Evolutionary conservation across 2,888 invertebrate genomes (phyloP).

Genomic region (Hartigia nigra): DNA sequence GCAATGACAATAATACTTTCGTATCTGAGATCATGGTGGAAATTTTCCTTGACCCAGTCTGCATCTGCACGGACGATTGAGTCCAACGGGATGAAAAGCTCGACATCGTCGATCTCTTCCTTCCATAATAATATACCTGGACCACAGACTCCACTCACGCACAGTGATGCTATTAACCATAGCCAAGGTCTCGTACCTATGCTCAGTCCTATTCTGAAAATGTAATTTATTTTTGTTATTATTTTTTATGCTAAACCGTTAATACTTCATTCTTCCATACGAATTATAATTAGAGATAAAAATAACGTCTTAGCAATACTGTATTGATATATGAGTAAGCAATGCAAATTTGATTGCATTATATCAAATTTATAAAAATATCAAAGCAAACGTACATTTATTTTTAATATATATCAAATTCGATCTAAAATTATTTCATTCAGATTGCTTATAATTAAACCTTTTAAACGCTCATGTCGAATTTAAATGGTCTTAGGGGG

Average conservation of each 20-base stretch:
- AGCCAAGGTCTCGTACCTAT: slow-evolving; percentile 55
- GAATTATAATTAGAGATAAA: neutral
- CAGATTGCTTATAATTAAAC: too few relatives aligned
- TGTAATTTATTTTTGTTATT: neutral
- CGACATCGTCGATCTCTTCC: slow-evolving; percentile 58
- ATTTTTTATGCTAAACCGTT: neutral
- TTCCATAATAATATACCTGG: slow-evolving; percentile 58
- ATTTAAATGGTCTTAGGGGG: too few relatives aligned
- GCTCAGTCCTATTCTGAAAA: slow-evolving; percentile 50
- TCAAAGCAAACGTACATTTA: too few relatives aligned
- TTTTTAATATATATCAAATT: too few relatives aligned
- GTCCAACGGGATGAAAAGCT: slow-evolving; percentile 57
- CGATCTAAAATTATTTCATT: too few relatives aligned
- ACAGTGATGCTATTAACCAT: slow-evolving; percentile 50
- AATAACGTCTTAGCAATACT: neutral
- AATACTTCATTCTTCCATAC: neutral
- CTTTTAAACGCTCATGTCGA: too few relatives aligned
- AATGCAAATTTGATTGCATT: too few relatives aligned
- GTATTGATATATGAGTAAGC: neutral
- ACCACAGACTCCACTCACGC: slow-evolving; percentile 50
- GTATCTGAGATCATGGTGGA: slow-evolving; percentile 60
- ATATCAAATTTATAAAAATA: too few relatives aligned
- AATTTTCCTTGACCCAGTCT: slow-evolving; percentile 58
- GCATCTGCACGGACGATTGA: slow-evolving; percentile 57
- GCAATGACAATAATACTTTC: slow-evolving; percentile 62